Conservation (phyloP, 2,797 vertebrate genomes). For the Schizopygopsis malacanthus region DNA sequence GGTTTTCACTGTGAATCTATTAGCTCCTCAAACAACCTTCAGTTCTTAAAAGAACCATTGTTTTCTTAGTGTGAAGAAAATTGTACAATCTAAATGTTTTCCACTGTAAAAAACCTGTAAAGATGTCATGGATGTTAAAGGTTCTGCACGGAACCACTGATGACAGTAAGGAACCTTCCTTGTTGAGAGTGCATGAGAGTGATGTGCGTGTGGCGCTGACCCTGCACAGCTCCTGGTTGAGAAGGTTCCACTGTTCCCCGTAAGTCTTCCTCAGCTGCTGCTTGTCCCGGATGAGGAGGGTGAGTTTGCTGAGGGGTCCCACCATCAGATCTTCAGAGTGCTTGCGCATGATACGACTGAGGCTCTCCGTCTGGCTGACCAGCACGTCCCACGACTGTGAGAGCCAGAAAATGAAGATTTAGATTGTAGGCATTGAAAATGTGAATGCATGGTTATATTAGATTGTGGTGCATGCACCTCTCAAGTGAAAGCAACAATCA, state of each 20-base stretch:
- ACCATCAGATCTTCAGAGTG: conserved; percentile 87
- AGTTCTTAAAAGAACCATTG: too few species aligned
- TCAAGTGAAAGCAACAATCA: not conserved
- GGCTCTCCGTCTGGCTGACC: conserved; percentile 85
- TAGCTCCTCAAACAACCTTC: too few species aligned
- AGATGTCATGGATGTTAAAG: not conserved
- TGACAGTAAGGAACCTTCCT: not conserved
- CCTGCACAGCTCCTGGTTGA: conserved; percentile 89
- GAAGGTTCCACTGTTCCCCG: conserved; percentile 87
- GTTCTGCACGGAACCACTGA: not conserved
- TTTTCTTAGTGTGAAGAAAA: not conserved
- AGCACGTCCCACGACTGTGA: conserved; percentile 89
- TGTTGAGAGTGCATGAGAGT: not conserved
- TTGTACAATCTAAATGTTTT: not conserved
- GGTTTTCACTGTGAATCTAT: not conserved
- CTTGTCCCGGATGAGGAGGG: conserved; percentile 91
- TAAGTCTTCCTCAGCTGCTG: conserved; percentile 92
- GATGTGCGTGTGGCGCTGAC: conserved; percentile 69
- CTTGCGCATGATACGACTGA: conserved; percentile 88
- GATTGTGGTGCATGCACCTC: not conserved
- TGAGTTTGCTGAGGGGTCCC: conserved; percentile 91
- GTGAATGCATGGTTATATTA: not conserved
- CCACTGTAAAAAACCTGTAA: not conserved
- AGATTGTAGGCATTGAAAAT: not conserved
- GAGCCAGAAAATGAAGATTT: not conserved